Evolutionary conservation across 2,113 vertebrate species (phyloP).

Genomic region (Oenanthe oenanthe): DNA sequence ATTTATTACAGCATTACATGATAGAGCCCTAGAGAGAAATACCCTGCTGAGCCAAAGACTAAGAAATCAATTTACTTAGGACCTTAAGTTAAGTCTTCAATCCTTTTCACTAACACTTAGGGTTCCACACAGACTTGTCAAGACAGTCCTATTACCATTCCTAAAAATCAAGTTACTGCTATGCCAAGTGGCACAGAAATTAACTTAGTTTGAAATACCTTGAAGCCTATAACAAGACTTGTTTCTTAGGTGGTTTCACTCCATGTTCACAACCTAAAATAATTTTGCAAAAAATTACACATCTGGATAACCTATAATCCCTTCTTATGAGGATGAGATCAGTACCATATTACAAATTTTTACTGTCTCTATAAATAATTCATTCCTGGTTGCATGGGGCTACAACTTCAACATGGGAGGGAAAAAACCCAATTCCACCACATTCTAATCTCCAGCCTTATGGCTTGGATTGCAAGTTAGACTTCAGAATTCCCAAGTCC

Average conservation of each 20-base stretch:
- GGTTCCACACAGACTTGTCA: background rate
- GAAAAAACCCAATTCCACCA: background rate
- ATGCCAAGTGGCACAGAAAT: background rate
- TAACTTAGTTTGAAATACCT: background rate
- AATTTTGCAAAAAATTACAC: background rate
- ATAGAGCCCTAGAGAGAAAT: background rate
- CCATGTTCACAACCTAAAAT: background rate
- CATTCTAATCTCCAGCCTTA: background rate
- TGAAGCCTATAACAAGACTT: background rate
- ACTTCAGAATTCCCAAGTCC: background rate
- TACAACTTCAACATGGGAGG: background rate
- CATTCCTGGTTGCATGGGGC: background rate
- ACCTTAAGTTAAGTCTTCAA: background rate
- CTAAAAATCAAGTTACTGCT: background rate
- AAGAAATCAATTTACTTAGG: background rate
- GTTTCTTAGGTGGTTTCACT: background rate
- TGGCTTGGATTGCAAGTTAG: accelerated
- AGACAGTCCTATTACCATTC: background rate
- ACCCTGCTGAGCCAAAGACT: background rate
- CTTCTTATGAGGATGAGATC: background rate
- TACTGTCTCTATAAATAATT: background rate
- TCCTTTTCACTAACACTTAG: background rate
- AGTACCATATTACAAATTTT: background rate
- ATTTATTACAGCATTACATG: background rate
- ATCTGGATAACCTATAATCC: background rate